These are phyloP conservation scores for Hyla sarda DNA, from an alignment of 2,113 vertebrate genomes.

Conservation along the genomic window DNA sequence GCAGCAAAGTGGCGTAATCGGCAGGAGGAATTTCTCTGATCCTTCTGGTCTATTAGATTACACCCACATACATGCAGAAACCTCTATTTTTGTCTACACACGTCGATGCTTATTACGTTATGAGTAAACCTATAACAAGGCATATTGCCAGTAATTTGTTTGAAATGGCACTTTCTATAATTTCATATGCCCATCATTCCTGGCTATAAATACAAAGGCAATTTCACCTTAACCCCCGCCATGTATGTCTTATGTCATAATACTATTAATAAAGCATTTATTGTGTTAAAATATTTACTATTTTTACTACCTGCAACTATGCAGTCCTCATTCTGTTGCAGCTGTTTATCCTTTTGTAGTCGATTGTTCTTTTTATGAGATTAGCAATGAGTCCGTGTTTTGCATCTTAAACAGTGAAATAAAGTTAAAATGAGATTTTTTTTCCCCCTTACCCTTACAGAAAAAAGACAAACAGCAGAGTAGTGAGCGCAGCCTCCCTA, in stretches of 20 bases:
- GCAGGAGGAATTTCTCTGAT: not conserved
- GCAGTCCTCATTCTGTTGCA: not conserved
- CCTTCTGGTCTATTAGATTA: not conserved
- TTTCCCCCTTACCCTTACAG: not conserved
- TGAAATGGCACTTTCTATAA: not conserved
- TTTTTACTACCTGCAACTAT: not conserved
- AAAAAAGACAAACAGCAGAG: not conserved
- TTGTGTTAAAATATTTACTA: not conserved
- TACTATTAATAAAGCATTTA: conserved; percentile 3
- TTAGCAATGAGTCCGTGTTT: not conserved
- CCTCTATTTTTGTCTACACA: not conserved
- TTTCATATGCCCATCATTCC: not conserved
- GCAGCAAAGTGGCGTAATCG: not conserved
- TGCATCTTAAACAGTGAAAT: not conserved
- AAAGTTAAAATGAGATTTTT: not conserved
- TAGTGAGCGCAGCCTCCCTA: not conserved
- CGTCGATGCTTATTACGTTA: not conserved
- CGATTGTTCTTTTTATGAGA: not conserved
- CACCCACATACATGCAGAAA: not conserved
- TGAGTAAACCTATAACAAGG: not conserved
- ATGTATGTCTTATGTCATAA: not conserved
- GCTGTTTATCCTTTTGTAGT: not conserved
- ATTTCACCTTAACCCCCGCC: not conserved
- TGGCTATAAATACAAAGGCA: not conserved
- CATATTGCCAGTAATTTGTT: not conserved